Evolutionary conservation across 2,113 vertebrate species (phyloP).

Genomic region (Erythrocercus mccallii): DNA sequence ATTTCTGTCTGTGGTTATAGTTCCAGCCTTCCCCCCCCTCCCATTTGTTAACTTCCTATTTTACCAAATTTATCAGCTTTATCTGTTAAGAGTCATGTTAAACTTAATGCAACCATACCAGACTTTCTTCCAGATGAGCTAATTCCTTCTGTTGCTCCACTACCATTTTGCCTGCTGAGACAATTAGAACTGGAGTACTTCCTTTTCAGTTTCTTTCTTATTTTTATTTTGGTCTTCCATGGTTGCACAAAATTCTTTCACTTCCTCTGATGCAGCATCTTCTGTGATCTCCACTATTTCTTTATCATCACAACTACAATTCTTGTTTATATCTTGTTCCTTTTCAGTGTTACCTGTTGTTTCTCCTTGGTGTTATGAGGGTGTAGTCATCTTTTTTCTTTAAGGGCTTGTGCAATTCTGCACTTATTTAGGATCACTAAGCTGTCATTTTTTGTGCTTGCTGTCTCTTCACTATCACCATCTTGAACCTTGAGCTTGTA

Average conservation of each 20-base stretch:
- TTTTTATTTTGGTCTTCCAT: background rate
- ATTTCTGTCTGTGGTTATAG: background rate
- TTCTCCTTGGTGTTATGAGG: background rate
- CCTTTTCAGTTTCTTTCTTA: background rate
- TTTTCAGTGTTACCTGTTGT: background rate
- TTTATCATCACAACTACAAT: background rate
- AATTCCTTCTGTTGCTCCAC: background rate
- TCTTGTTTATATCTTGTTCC: background rate
- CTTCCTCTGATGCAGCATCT: background rate
- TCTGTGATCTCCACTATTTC: background rate
- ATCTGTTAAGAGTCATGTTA: background rate
- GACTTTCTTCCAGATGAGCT: background rate
- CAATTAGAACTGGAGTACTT: background rate
- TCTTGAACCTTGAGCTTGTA: background rate
- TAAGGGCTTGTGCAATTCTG: background rate
- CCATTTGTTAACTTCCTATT: background rate
- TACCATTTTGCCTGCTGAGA: background rate
- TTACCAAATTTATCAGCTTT: background rate
- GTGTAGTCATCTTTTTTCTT: background rate
- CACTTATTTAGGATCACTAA: background rate
- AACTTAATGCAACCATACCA: background rate
- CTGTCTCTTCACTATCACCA: background rate
- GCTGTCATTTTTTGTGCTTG: background rate
- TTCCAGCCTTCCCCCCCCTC: fast-evolving
- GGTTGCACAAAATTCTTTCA: background rate